Base-by-base conservation (phyloP, 2,888 invertebrate genomes). In the Erynnis tages region DNA sequence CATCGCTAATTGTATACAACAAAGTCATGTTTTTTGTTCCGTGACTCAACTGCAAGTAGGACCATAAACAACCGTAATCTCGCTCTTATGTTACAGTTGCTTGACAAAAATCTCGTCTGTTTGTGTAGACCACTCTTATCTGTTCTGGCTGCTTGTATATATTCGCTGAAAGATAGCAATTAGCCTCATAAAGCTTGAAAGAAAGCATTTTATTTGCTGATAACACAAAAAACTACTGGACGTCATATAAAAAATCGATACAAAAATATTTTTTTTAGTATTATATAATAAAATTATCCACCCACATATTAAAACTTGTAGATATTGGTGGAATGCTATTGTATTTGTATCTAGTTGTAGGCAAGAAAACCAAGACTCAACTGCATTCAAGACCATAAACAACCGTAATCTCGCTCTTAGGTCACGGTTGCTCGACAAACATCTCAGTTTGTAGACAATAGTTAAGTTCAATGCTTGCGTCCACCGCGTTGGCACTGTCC, bases 401-500 rank as follows among this genome's bases (percentile, higher is more conserved):
- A 79, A 76, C 73, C 72, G 75, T 87, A 86, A 87, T 87, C 88
- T 84, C 69, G 75, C 78, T 78, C 70, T 71, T 65, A 69, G 78
- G 83, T 84, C 82, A 81, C 78, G 79, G 87, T 85, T 82, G 79
- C 70, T 70, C 62, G 68, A 67, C 79, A 82, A 85, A 87, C 80
- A 82, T 60, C 58, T 64, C 69, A n/a, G n/a, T n/a, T n/a, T 34
- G 71, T 70, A 77, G 82, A 83, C 84, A 85, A 87, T 85, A 78
- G 76, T 76, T 79, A 80, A 85, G 84, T 82, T 83, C 81, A 84
- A 86, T 85, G 86, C 85, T 86, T 85, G 83, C 78, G 78, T 75
- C 75, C 76, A 84, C 81, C 74, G 74, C 72, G 84, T 82, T 83
- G 77, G 80, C 70, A 73, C 73, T n/a, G n/a, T n/a, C n/a, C n/a